These are phyloP conservation scores for Montipora capricornis DNA, from an alignment of 64 coral and sea anemone species.

Conservation along the genomic window DNA sequence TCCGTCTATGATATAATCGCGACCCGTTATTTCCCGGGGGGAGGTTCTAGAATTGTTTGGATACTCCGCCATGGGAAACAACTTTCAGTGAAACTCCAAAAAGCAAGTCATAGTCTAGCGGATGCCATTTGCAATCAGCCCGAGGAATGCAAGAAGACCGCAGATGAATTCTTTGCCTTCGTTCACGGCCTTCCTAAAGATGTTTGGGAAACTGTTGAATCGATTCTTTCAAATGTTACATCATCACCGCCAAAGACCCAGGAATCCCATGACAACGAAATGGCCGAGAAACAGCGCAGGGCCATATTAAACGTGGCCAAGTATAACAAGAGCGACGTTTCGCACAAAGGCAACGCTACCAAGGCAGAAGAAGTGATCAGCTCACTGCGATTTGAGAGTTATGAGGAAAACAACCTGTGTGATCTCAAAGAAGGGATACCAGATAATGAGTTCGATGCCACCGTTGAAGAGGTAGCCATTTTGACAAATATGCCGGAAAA, in stretches of 20 bases:
- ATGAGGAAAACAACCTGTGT: slow-evolving; percentile 50
- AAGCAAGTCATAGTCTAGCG: background rate
- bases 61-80: background rate
- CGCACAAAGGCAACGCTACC: background rate
- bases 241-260: background rate
- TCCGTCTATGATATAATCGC: background rate
- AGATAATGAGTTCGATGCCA: background rate
- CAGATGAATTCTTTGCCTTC: background rate
- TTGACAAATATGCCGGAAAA: slow-evolving; percentile 44
- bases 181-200: background rate
- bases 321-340: background rate
- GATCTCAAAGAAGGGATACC: slow-evolving; percentile 43
- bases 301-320: background rate
- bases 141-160: background rate
- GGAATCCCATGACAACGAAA: background rate
- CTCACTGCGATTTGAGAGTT: slow-evolving; percentile 21
- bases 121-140: slow-evolving; percentile 13
- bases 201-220: background rate
- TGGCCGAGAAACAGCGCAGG: background rate
- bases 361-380: slow-evolving; percentile 2
- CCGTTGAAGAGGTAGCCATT: slow-evolving; percentile 18
- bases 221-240: background rate
- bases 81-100: background rate
- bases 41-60: background rate
- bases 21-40: background rate